Conservation (phyloP, 2,113 vertebrate genomes). For the Mobula hypostoma region DNA sequence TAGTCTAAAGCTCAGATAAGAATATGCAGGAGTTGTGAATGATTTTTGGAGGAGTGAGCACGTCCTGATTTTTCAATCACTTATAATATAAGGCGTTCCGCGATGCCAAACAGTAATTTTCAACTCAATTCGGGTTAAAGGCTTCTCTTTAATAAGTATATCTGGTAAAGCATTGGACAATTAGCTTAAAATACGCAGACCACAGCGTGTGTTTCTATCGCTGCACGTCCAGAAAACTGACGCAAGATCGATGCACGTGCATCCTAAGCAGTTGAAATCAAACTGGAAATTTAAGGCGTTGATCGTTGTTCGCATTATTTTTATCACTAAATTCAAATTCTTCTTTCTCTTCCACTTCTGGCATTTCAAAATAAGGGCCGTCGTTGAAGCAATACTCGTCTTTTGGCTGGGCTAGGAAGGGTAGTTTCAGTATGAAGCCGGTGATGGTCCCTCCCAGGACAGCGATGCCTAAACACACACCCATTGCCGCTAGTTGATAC, state of each 20-base stretch:
- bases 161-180: constrained; percentile 31
- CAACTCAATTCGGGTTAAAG: constrained; percentile 26
- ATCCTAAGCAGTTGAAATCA: neutral
- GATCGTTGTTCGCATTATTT: constrained; percentile 7
- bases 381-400: constrained; percentile 67
- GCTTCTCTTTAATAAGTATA: constrained; percentile 32
- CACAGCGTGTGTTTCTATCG: neutral
- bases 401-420: constrained; percentile 53
- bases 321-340: constrained; percentile 21
- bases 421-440: constrained; percentile 55
- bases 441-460: constrained; percentile 57
- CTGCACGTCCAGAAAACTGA: neutral
- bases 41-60: constrained; percentile 9
- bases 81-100: neutral
- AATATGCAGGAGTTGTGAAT: constrained; percentile 27
- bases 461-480: constrained; percentile 50
- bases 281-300: constrained; percentile 9
- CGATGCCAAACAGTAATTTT: constrained; percentile 24
- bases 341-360: constrained; percentile 37
- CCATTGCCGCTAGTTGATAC: constrained; percentile 59
- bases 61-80: constrained; percentile 6
- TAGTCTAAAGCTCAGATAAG: constrained; percentile 15
- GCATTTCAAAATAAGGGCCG: constrained; percentile 59
- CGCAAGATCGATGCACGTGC: neutral
- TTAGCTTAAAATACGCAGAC: constrained; percentile 4